Conservation (phyloP, 2,888 invertebrate species). For the Leptinotarsa haldemani region DNA sequence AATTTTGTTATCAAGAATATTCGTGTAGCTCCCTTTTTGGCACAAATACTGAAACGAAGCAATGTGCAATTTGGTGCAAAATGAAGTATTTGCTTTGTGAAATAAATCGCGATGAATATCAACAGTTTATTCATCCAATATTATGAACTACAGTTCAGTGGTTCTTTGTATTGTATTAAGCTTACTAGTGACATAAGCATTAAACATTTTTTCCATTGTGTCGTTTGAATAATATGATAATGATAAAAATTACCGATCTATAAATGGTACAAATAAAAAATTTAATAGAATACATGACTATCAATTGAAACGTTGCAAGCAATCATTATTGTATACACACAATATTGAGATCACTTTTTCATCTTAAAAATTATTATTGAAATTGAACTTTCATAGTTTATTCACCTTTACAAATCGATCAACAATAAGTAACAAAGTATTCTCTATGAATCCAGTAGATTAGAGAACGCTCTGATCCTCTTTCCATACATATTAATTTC, state of each 20-base stretch:
- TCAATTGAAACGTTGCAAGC: background rate
- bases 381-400: constrained; percentile 1
- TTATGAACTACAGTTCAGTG: too few relatives aligned
- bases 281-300: background rate
- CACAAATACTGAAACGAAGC: constrained; percentile 27
- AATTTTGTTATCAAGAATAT: constrained; percentile 21
- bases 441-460: background rate
- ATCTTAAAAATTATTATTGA: constrained; percentile 9
- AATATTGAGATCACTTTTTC: constrained; percentile 10
- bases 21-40: constrained; percentile 28
- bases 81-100: background rate
- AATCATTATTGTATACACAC: constrained; percentile 1
- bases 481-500: background rate
- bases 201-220: background rate
- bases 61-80: constrained; percentile 23
- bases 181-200: background rate
- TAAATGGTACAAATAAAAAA: background rate
- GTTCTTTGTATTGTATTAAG: background rate
- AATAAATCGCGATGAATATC: too few relatives aligned
- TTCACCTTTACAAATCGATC: constrained; percentile 1
- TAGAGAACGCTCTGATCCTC: background rate
- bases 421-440: background rate
- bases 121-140: too few relatives aligned
- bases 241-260: background rate
- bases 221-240: background rate